Evolutionary conservation across 2,113 vertebrate species (phyloP).

Genomic region (Loxodonta africana): DNA sequence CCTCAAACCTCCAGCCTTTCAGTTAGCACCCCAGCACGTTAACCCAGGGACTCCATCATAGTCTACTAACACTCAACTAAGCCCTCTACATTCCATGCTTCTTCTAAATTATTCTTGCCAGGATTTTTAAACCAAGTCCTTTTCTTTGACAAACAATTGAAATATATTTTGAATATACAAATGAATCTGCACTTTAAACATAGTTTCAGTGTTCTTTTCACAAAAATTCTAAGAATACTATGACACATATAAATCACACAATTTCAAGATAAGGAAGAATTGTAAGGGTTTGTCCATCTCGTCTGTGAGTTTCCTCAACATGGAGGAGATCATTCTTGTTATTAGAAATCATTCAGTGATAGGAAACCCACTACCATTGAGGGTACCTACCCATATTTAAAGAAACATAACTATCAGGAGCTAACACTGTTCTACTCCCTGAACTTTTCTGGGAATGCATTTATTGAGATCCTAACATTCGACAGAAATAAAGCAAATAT

Average conservation of each 20-base stretch:
- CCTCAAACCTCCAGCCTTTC: background rate
- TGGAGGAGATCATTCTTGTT: background rate
- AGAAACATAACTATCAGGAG: background rate
- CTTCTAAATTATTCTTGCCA: background rate
- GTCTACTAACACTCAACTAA: background rate
- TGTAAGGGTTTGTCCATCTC: background rate
- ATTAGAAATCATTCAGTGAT: background rate
- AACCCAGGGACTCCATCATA: no score
- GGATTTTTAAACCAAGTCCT: background rate
- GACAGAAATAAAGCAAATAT: conserved; percentile 20
- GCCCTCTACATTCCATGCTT: background rate
- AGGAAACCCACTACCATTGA: background rate
- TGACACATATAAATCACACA: background rate
- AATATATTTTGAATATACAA: background rate
- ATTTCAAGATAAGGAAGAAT: background rate
- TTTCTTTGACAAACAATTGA: background rate
- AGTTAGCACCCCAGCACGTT: no score
- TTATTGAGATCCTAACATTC: conserved; percentile 11
- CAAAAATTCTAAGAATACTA: background rate
- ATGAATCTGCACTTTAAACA: background rate
- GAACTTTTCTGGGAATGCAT: background rate
- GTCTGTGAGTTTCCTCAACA: background rate
- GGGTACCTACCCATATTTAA: background rate
- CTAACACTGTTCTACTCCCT: background rate
- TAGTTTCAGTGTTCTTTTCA: background rate